These are phyloP conservation scores for Fopius arisanus DNA, from an alignment of 1,140 invertebrate species.

Conservation along the genomic window DNA sequence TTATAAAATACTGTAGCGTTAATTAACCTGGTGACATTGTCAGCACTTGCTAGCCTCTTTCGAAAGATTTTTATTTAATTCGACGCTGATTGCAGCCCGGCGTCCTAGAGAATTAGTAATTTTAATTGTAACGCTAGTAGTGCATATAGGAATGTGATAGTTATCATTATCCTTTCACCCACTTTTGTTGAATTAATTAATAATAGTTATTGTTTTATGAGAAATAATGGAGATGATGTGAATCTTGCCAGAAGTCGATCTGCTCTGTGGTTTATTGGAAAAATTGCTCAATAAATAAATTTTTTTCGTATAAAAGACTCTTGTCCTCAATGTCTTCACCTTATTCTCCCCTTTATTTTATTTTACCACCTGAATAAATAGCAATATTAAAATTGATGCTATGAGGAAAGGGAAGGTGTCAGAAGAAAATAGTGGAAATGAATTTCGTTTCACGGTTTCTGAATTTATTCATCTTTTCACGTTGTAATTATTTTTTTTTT, in stretches of 20 bases:
- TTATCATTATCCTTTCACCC: conserved; percentile 17
- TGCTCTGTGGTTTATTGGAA: conserved; percentile 29
- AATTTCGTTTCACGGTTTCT: neutral
- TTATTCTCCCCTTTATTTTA: too few relatives aligned
- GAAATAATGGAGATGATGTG: conserved; percentile 5
- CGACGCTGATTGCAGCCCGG: neutral
- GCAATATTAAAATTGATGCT: neutral
- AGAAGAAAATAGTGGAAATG: neutral
- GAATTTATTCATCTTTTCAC: neutral
- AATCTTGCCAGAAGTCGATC: conserved; percentile 44
- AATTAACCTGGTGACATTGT: neutral
- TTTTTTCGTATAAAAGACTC: conserved; percentile 35
- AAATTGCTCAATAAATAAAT: conserved; percentile 47
- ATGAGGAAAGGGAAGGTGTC: neutral
- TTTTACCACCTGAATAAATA: neutral
- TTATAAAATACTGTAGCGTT: neutral
- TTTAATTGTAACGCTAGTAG: conserved; percentile 14
- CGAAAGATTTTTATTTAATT: neutral
- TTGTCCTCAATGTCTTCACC: neutral
- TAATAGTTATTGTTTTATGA: conserved; percentile 13
- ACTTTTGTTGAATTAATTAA: conserved; percentile 26
- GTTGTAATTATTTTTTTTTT: neutral
- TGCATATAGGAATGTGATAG: conserved; percentile 31
- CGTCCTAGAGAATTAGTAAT: conserved; percentile 26
- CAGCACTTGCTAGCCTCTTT: neutral